Percentiles rank a stretch among this genome's conserved stretches.
These are phyloP conservation scores for Macrophya alboannulata DNA, from an alignment of 2,888 invertebrate species.

Conservation along the genomic window DNA sequence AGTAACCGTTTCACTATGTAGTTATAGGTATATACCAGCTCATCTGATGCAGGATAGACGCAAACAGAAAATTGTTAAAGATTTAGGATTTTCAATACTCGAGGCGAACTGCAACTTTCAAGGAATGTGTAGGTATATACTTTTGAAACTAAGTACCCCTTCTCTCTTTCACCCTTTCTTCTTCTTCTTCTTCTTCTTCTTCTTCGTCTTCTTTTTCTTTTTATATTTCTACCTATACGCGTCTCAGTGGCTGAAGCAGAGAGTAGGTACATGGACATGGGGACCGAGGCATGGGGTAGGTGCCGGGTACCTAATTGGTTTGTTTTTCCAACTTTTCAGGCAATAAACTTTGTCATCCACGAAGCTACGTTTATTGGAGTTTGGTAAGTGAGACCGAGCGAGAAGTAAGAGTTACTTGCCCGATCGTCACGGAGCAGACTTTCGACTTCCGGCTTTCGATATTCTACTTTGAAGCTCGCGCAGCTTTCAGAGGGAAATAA, in stretches of 20 bases:
- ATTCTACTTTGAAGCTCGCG: not conserved
- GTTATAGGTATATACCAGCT: too few relatives aligned
- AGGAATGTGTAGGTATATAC: not conserved
- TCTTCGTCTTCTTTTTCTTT: not conserved
- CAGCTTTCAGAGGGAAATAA: not conserved
- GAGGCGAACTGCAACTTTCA: not conserved
- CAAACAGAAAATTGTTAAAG: not conserved
- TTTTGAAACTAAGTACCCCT: not conserved
- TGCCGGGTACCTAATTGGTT: slow-evolving; percentile 28
- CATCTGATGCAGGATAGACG: not conserved
- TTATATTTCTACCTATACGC: not conserved
- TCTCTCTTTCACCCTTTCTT: too few relatives aligned
- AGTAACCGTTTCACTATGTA: not conserved
- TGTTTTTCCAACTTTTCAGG: slow-evolving; percentile 44
- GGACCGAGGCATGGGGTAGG: not conserved
- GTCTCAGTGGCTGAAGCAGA: not conserved
- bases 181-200: too few relatives aligned
- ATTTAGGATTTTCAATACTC: not conserved
- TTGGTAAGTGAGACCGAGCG: slow-evolving; percentile 28
- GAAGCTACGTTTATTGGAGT: slow-evolving; percentile 41
- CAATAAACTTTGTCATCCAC: slow-evolving; percentile 47
- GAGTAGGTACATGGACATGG: not conserved
- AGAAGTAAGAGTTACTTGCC: slow-evolving; percentile 36
- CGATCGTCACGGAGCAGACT: slow-evolving; percentile 23
- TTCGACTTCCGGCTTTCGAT: slow-evolving; percentile 26